Base-by-base conservation (phyloP, 2,888 invertebrate species). In the Zygothrica quintamaculata region DNA sequence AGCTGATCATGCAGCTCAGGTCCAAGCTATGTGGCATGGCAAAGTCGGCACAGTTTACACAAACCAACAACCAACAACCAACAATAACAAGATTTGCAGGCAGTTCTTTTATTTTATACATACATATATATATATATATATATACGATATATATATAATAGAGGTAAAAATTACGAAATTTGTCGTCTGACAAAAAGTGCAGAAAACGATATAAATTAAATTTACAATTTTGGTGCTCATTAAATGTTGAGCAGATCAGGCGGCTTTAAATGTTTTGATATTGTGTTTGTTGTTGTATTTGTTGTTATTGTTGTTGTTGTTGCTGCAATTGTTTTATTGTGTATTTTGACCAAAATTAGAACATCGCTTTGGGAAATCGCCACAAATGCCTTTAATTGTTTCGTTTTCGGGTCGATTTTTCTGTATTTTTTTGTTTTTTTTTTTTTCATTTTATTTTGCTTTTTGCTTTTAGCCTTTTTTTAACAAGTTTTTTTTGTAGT, bases 151-250 rank as follows among this genome's bases (percentile, higher is more conserved):
- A n/a, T n/a, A 13, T 16, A 64, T 39, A 64, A 34, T 51, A 51
- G 18, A 51, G 40, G 43, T 52, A 55, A 64, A 73, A 61, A 78
- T 82, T 87, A 78, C 82, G 87, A 82, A 87, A 87, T 74, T 74
- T 69, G 70, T 74, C 57, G 71, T 58, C 57, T 69, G 75, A 82
- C 87, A 88, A 86, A 81, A 88, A 87, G 69, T 50, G 66, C 61
- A 55, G 70, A 69, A 74, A 79, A 74, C 72, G 74, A 53, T 88
- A 88, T 84, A 84, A 72, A 78, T 76, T 84, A 82, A 87, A 88
- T 87, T 87, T 88, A 87, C 88, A 84, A 74, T 71, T 71, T 71
- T 74, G 71, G 71, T 64, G 75, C 64, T 71, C 71, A 71, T 71
- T 71, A 71, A 71, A 74, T 40, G 67, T 55, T 66, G 66, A 69